Conservation (phyloP, 2,113 vertebrate species). For the Crypturellus undulatus region DNA sequence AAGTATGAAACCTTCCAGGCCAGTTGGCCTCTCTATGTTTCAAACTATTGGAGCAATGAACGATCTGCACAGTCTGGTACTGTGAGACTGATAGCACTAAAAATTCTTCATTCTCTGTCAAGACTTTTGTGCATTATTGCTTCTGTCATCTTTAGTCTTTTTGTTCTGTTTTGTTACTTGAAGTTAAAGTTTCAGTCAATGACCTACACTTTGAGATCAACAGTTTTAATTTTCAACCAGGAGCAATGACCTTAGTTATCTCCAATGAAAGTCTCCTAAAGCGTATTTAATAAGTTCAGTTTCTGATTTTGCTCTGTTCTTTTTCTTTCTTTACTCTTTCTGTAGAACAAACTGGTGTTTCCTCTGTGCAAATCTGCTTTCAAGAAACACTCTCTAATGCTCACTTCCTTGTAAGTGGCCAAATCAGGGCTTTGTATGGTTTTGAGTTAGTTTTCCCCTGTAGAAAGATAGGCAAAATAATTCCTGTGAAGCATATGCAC, state of each 20-base stretch:
- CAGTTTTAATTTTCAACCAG: slow-evolving; percentile 60
- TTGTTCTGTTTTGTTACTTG: slow-evolving; percentile 70
- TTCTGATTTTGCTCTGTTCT: slow-evolving; percentile 66
- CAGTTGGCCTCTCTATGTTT: slow-evolving; percentile 47
- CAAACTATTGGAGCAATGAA: slow-evolving; percentile 70
- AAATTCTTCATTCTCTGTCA: slow-evolving; percentile 54
- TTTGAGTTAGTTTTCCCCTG: not conserved
- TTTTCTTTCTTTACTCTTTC: slow-evolving; percentile 72
- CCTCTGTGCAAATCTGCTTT: slow-evolving; percentile 85
- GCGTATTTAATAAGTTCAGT: slow-evolving; percentile 44
- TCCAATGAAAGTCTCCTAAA: slow-evolving; percentile 49
- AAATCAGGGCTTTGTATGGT: slow-evolving; percentile 57
- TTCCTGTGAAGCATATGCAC: not conserved
- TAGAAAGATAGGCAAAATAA: slow-evolving; percentile 22
- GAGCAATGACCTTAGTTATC: slow-evolving; percentile 57
- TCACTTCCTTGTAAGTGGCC: slow-evolving; percentile 83
- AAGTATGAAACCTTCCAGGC: slow-evolving; percentile 45
- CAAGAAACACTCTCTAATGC: slow-evolving; percentile 84
- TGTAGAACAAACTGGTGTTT: slow-evolving; percentile 88
- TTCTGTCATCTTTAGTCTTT: slow-evolving; percentile 59
- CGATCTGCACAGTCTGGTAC: slow-evolving; percentile 72
- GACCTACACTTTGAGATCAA: slow-evolving; percentile 55
- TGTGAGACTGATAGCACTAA: slow-evolving; percentile 74
- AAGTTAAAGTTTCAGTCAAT: slow-evolving; percentile 68
- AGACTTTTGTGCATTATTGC: slow-evolving; percentile 40